Conservation (phyloP, 2,113 vertebrate genomes). For the Otolemur garnettii region DNA sequence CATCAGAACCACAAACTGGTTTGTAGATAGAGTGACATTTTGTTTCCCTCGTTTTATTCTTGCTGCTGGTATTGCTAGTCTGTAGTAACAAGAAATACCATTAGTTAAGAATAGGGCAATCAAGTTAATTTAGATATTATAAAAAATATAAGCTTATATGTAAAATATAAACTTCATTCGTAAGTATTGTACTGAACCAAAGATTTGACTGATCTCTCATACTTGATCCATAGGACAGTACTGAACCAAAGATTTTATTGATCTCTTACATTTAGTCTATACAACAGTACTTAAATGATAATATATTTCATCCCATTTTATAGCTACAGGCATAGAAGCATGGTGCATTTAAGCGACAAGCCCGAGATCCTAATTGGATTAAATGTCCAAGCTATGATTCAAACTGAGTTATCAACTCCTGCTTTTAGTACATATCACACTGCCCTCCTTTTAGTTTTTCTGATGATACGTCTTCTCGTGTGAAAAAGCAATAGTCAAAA, state of each 20-base stretch:
- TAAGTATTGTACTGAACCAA: neutral
- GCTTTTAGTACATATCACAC: neutral
- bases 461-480: neutral
- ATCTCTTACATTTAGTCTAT: neutral
- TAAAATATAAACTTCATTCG: neutral
- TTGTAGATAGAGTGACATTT: constrained; percentile 33
- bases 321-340: neutral
- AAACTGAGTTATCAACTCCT: neutral
- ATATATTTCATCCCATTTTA: neutral
- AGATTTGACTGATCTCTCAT: neutral
- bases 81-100: constrained; percentile 4
- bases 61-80: neutral
- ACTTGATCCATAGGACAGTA: neutral
- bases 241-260: neutral
- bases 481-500: neutral
- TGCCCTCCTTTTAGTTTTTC: neutral
- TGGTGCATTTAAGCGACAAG: neutral
- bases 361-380: neutral
- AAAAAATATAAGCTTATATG: neutral
- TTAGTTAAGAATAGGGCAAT: neutral
- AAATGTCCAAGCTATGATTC: neutral
- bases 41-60: neutral
- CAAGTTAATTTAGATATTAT: neutral
- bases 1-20: constrained; percentile 85
- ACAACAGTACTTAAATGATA: neutral